These are phyloP conservation scores for Temnothorax ravouxi DNA, from an alignment of 2,888 invertebrate species.

Conservation along the genomic window DNA sequence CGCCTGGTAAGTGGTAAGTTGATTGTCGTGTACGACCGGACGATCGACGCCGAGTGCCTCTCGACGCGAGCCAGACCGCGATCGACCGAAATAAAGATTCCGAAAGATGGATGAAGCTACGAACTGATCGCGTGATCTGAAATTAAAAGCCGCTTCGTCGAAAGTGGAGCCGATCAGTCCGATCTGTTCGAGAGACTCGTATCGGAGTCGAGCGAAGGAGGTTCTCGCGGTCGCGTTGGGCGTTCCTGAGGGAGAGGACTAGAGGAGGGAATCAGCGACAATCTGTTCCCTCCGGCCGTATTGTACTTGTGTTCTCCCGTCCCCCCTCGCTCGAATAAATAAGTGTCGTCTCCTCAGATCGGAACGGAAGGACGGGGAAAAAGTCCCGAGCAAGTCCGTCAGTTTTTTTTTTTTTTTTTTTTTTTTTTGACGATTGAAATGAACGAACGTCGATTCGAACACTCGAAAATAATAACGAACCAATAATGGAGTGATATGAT, in stretches of 20 bases:
- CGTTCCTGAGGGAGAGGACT: not conserved
- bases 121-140: not conserved
- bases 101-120: not conserved
- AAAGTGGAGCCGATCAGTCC: not conserved
- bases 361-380: not conserved
- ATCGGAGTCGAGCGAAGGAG: not conserved
- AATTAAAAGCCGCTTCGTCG: not conserved
- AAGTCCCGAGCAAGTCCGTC: no score
- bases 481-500: not conserved
- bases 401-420: not conserved
- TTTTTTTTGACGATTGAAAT: not conserved
- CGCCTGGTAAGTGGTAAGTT: slow-evolving; percentile 19
- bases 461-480: not conserved
- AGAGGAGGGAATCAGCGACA: no score
- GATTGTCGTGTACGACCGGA: not conserved
- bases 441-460: not conserved
- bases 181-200: not conserved
- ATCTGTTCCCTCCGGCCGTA: not conserved
- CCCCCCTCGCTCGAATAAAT: not conserved
- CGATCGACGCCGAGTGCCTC: slow-evolving; percentile 17
- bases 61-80: not conserved
- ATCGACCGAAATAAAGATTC: not conserved
- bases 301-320: not conserved
- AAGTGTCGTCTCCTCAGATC: not conserved
- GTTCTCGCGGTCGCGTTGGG: not conserved